Evolutionary conservation across 2,797 vertebrate genomes (phyloP).

Genomic region (Betta splendens): DNA sequence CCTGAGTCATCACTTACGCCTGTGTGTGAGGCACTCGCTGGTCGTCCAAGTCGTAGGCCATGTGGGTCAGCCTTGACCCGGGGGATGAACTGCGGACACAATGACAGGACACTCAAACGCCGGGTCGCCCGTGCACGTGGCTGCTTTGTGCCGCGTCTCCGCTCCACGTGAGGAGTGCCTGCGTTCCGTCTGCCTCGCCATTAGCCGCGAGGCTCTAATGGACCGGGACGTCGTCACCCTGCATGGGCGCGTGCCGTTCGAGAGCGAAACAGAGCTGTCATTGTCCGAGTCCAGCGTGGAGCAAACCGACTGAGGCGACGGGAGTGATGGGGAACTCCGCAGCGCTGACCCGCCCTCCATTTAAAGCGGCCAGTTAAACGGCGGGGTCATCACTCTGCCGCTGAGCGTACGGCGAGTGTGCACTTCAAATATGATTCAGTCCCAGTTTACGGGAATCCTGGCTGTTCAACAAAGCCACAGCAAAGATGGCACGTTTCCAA

Average conservation of each 20-base stretch:
- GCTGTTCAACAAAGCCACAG: not conserved
- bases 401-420: not conserved
- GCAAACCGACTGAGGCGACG: too few species aligned
- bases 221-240: slow-evolving; percentile 12
- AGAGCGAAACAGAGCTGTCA: too few species aligned
- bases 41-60: slow-evolving; percentile 23
- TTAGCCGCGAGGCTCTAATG: slow-evolving; percentile 31
- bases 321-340: too few species aligned
- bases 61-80: slow-evolving; percentile 34
- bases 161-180: not conserved
- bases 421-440: not conserved
- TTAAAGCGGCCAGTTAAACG: slow-evolving; percentile 4
- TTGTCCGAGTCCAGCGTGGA: too few species aligned
- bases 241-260: not conserved
- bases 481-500: not conserved
- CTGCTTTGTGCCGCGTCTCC: slow-evolving; percentile 4
- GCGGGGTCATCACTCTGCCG: not conserved
- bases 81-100: slow-evolving; percentile 35
- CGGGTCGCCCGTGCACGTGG: slow-evolving; percentile 9
- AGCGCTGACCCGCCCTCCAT: slow-evolving; percentile 11
- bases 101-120: slow-evolving; percentile 18
- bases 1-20: slow-evolving; percentile 32
- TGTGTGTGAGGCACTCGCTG: slow-evolving; percentile 8
- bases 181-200: not conserved
- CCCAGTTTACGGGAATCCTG: not conserved